Evolutionary conservation across 2,797 vertebrate species (phyloP).

Genomic region (Silurus aristotelis): DNA sequence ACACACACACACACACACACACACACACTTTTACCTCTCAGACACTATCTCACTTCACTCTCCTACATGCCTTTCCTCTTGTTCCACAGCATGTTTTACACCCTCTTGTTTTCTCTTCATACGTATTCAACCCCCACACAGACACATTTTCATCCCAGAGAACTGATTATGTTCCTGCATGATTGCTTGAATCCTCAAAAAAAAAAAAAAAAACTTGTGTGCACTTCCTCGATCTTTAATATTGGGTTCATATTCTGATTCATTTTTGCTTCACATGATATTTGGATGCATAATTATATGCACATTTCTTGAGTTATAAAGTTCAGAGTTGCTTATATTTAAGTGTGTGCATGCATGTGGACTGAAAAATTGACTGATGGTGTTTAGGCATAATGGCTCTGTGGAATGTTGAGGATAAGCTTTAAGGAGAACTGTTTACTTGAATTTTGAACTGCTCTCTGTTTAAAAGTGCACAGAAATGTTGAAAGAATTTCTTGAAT

Average conservation of each 20-base stretch:
- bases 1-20: background rate
- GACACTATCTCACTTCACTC: constrained; percentile 38
- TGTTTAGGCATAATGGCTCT: constrained; percentile 52
- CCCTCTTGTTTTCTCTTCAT: constrained; percentile 39
- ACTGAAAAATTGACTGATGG: constrained; percentile 65
- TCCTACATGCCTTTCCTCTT: constrained; percentile 31
- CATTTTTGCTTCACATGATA: background rate
- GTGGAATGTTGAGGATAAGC: constrained; percentile 76
- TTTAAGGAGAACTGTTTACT: background rate
- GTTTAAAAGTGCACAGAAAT: background rate
- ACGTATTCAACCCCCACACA: background rate
- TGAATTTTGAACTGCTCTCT: background rate
- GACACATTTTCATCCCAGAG: background rate
- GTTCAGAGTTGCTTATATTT: background rate
- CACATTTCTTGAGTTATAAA: background rate
- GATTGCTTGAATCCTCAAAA: background rate
- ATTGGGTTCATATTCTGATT: background rate
- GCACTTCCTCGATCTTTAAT: background rate
- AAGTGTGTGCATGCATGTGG: background rate
- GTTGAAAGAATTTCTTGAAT: constrained; percentile 61
- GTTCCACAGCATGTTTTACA: constrained; percentile 46
- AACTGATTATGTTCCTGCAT: constrained; percentile 8
- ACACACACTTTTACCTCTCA: constrained; percentile 31
- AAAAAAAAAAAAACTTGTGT: background rate
- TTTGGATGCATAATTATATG: background rate